Percentiles rank a stretch among this genome's conserved stretches.
phyloP scores from a whole-genome alignment of 2,888 invertebrate genomes.

The Thysanoteuthis rhombus region DNA sequence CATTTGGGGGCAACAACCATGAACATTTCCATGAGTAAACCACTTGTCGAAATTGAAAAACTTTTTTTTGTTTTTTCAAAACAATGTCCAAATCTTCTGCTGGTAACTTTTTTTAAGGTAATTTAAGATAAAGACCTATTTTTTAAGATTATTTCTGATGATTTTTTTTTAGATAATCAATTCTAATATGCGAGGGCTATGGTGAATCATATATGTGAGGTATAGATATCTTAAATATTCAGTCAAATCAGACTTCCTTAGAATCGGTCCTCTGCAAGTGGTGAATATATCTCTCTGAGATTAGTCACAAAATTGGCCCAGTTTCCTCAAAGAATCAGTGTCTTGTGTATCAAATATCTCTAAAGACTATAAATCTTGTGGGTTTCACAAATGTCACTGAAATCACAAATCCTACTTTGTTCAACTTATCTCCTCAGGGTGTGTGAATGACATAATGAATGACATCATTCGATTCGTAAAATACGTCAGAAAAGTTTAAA shows the following conservation, averaged over 20 bases:
- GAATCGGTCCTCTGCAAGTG: not conserved
- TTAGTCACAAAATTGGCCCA: not conserved
- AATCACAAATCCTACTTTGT: not conserved
- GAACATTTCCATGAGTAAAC: no score
- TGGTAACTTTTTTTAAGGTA: no score
- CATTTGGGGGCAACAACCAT: no score
- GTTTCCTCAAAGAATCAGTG: not conserved
- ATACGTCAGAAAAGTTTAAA: not conserved
- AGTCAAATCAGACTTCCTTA: not conserved
- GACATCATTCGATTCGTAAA: not conserved
- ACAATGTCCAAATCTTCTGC: no score
- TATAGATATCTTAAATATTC: not conserved
- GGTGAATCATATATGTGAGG: no score
- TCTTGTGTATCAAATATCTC: not conserved
- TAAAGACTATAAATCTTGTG: not conserved
- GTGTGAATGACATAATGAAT: not conserved
- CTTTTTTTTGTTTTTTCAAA: no score
- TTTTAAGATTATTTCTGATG: no score
- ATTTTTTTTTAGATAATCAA: no score
- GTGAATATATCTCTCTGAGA: not conserved
- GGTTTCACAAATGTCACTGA: not conserved
- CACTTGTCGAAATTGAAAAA: no score
- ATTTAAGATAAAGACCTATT: no score
- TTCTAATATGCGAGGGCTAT: no score
- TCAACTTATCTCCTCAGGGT: not conserved